Evolutionary conservation across 2,113 vertebrate species (phyloP), one percentile per base, ranked within the genome.

Genomic region (Ploceus nigricollis): DNA sequence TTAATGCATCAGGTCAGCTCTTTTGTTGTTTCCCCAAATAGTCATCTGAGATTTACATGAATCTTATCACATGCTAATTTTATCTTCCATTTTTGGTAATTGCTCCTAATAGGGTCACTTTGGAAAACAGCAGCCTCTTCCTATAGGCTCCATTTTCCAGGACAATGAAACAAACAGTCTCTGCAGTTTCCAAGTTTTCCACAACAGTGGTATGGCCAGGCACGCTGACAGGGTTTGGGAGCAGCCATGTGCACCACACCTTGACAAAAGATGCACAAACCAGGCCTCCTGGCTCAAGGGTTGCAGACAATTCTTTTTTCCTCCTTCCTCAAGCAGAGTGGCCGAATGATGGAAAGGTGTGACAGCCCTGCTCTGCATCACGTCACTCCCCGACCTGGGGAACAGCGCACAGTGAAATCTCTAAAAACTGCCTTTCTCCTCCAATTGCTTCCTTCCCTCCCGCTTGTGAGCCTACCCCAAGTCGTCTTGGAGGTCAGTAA

Each of bases 1-100:
- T 89, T 75, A 87, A 86, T 91, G 90, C 72, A 93, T 97, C 81
- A 93, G 90, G 42, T 48, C 77, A 87, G 35, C 54, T 72, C 80
- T 88, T 57, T 53, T 57, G 58, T 51, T 44, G 22, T 31, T 79
- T 81, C 85, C 71, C 80, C 48, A 90, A 50, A 44, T 19, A 87
- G 81, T 68, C 70, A 51, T 25, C 20, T 44, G 54, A 87, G 53
- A 76, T 73, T 72, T 58, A 56, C 54, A 30, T 15, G 15, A 73
- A 44, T 44, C 25, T 58, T 45, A 71, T 58, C 25, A 40, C 18
- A 35, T 7, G 20, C n/a, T 79, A 78, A 39, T 44, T 96, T 96
- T 63, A 82, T 71, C 51, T 93, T 78, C 65, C 40, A 24, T n/a
- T 93, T 91, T 82, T 65, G 79, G 66, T 53, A 82, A 75, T 50